phyloP scores from a whole-genome alignment of 2,888 invertebrate species.

The Hedychridium roseum region DNA sequence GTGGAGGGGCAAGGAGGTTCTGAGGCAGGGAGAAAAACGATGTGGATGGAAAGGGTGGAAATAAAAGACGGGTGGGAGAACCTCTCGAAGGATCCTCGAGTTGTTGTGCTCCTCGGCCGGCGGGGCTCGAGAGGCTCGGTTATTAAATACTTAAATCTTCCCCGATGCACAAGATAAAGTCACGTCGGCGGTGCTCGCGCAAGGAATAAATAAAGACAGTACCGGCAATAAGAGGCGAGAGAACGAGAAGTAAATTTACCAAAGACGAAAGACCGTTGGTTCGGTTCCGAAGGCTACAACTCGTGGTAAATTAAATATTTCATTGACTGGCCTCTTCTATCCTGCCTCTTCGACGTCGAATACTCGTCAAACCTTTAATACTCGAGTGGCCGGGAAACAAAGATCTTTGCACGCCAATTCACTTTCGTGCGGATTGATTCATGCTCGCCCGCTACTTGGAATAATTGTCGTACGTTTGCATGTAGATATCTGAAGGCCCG shows the following conservation, averaged over 20 bases:
- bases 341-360: too few relatives aligned
- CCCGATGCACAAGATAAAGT: conserved; percentile 27
- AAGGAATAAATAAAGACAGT: conserved; percentile 27
- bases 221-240: conserved; percentile 5
- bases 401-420: too few relatives aligned
- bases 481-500: too few relatives aligned
- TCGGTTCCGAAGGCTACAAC: conserved; percentile 9
- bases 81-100: not conserved
- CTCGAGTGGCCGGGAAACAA: too few relatives aligned
- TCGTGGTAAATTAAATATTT: conserved; percentile 26
- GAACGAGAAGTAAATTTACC: conserved; percentile 35
- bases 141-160: conserved; percentile 54
- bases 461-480: too few relatives aligned
- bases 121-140: conserved; percentile 28
- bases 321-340: too few relatives aligned
- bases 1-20: too few relatives aligned
- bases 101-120: not conserved
- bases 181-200: conserved; percentile 2
- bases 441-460: too few relatives aligned
- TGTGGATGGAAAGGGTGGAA: too few relatives aligned
- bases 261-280: conserved; percentile 25
- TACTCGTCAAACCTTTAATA: too few relatives aligned
- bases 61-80: not conserved
- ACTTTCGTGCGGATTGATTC: too few relatives aligned
- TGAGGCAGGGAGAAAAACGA: too few relatives aligned